Conservation (phyloP, 2,113 vertebrate genomes). For the Platanista minor region DNA sequence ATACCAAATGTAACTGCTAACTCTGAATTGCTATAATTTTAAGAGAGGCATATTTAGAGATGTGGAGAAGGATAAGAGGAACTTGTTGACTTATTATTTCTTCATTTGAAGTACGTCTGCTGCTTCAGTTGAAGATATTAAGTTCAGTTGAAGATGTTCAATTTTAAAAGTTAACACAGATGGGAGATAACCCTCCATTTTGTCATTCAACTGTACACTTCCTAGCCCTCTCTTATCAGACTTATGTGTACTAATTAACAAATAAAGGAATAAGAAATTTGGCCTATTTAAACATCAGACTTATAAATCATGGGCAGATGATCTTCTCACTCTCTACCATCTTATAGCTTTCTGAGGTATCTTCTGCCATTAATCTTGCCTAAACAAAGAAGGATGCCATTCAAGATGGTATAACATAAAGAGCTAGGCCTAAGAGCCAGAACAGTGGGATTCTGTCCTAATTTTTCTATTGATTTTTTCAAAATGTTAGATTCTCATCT, state of each 20-base stretch:
- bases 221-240: neutral
- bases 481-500: neutral
- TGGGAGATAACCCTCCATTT: neutral
- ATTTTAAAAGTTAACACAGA: slow-evolving; percentile 51
- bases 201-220: neutral
- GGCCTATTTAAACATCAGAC: neutral
- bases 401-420: neutral
- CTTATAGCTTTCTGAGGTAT: neutral
- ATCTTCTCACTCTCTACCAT: neutral
- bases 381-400: neutral
- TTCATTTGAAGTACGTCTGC: slow-evolving; percentile 49
- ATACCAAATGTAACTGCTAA: neutral
- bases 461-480: neutral
- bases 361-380: neutral
- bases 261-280: neutral
- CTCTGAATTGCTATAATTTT: neutral
- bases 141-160: neutral
- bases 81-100: slow-evolving; percentile 2
- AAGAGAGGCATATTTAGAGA: neutral
- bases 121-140: neutral
- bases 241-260: neutral
- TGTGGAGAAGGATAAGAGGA: slow-evolving; percentile 1
- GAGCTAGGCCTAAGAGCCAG: neutral
- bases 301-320: neutral
- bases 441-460: neutral